A percentile compares a stretch with the other conserved stretches of the same genome.
Evolutionary conservation across 2,113 vertebrate genomes (phyloP).

Genomic region (Rostratula benghalensis): DNA sequence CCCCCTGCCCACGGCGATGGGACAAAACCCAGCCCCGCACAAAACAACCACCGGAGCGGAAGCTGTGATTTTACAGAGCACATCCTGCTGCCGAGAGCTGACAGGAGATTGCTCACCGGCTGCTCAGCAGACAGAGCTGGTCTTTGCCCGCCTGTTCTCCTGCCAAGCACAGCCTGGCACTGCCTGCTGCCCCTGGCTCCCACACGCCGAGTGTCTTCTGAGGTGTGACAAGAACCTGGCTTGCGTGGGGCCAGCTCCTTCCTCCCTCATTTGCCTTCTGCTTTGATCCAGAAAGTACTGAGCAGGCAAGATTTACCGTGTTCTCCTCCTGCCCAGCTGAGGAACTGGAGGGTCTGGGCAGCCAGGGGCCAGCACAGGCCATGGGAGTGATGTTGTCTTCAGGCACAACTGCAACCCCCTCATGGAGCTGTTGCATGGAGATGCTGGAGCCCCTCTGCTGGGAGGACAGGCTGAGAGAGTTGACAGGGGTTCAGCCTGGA

Average conservation of each 20-base stretch:
- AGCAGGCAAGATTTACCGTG: background rate
- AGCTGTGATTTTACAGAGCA: background rate
- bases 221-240: background rate
- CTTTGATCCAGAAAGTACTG: background rate
- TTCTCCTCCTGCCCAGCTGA: background rate
- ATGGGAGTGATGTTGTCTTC: background rate
- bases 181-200: background rate
- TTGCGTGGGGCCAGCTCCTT: background rate
- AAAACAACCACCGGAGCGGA: background rate
- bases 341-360: background rate
- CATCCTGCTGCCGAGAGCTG: background rate
- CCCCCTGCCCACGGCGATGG: background rate
- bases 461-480: no score
- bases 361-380: background rate
- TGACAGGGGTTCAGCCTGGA: no score
- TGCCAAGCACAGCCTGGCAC: background rate
- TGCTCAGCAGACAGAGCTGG: background rate
- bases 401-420: background rate
- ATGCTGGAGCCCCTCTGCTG: no score
- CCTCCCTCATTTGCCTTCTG: background rate
- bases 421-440: no score
- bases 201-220: background rate
- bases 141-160: background rate
- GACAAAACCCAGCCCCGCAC: background rate
- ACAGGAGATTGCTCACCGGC: background rate